A percentile compares a stretch with the other conserved stretches of the same genome.
phyloP scores from a whole-genome alignment of 2,888 invertebrate genomes.

The Dendrolimus pini region DNA sequence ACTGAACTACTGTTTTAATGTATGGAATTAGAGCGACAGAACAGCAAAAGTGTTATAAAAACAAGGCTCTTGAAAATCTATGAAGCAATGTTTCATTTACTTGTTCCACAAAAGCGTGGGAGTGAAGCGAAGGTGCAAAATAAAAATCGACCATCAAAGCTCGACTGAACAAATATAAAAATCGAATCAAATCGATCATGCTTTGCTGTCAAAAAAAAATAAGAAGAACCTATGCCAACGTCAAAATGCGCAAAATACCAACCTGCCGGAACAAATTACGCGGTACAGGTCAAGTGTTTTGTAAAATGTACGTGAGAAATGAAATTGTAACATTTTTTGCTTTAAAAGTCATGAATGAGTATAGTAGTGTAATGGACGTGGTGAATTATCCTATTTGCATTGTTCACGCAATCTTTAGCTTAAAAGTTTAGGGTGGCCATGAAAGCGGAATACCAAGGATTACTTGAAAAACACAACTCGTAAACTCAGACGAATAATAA shows the following conservation, averaged over 20 bases:
- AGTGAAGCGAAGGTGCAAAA: constrained; percentile 38
- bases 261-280: constrained; percentile 51
- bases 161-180: constrained; percentile 59
- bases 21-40: no score
- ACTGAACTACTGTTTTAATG: no score
- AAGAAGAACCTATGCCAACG: constrained; percentile 21
- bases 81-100: neutral
- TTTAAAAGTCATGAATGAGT: constrained; percentile 47
- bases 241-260: constrained; percentile 25
- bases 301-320: constrained; percentile 4
- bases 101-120: constrained; percentile 41
- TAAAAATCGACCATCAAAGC: constrained; percentile 26
- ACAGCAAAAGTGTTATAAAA: no score
- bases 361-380: constrained; percentile 58
- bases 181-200: constrained; percentile 65
- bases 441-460: neutral
- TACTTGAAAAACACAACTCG: no score
- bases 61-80: no score
- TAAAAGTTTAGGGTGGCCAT: constrained; percentile 28
- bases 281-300: constrained; percentile 39
- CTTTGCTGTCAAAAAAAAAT: constrained; percentile 8
- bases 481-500: no score
- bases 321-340: constrained; percentile 30
- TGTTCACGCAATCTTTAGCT: constrained; percentile 39
- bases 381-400: constrained; percentile 66